Conservation (phyloP, 1,140 invertebrate genomes). For the Drosophila subobscura region DNA sequence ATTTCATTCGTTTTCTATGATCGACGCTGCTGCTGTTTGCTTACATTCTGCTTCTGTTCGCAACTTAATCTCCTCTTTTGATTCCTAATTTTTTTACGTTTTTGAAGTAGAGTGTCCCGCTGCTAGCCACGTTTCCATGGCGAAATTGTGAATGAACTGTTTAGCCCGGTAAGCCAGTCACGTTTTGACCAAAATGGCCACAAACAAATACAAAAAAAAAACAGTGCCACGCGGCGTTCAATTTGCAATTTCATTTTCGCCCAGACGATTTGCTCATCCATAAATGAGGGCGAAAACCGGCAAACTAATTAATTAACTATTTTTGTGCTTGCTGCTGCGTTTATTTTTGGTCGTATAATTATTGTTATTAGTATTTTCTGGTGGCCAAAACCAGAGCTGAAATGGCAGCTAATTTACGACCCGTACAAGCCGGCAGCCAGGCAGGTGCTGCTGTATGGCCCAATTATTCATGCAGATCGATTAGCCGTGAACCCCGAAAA, state of each 20-base stretch:
- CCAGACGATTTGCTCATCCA: slow-evolving; percentile 45
- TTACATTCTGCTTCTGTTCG: too few relatives aligned
- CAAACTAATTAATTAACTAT: slow-evolving; percentile 69
- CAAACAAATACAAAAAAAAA: slow-evolving; percentile 2
- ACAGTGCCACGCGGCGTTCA: slow-evolving; percentile 24
- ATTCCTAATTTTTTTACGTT: too few relatives aligned
- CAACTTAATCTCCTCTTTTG: too few relatives aligned
- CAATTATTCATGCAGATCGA: slow-evolving; percentile 76
- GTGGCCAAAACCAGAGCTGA: slow-evolving; percentile 1
- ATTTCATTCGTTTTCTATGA: too few relatives aligned
- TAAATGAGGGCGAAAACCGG: slow-evolving; percentile 30
- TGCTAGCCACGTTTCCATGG: slow-evolving; percentile 26
- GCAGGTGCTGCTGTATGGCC: slow-evolving; percentile 23
- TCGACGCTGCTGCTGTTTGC: too few relatives aligned
- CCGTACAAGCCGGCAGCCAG: slow-evolving; percentile 14
- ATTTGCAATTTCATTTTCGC: slow-evolving; percentile 49
- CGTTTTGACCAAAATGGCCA: slow-evolving; percentile 36
- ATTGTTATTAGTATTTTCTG: slow-evolving; percentile 50
- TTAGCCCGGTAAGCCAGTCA: slow-evolving; percentile 45
- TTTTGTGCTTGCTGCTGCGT: slow-evolving; percentile 46
- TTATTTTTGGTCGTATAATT: slow-evolving; percentile 45
- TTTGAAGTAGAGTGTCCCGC: too few relatives aligned
- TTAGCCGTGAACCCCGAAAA: slow-evolving; percentile 59
- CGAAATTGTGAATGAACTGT: slow-evolving; percentile 10
- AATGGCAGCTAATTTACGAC: slow-evolving; percentile 41